phyloP scores from a whole-genome alignment of 2,797 vertebrate genomes.

The Pelodytes ibericus region DNA sequence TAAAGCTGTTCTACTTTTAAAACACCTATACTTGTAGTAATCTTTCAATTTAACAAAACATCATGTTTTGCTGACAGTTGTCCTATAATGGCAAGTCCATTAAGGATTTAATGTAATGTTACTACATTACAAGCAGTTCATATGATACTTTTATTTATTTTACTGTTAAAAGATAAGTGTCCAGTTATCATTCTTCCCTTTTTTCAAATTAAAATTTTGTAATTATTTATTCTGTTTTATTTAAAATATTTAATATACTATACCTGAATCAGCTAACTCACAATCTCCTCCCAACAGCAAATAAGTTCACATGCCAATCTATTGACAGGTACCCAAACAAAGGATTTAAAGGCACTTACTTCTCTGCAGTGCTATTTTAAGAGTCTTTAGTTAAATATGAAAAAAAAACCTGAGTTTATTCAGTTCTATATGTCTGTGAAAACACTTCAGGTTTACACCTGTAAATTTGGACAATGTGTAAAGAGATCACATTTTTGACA shows the following conservation, averaged over 20 bases:
- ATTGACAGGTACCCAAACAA: slow-evolving; percentile 49
- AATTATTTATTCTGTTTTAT: not conserved
- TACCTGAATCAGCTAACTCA: not conserved
- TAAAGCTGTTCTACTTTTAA: no score
- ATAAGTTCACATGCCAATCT: slow-evolving; percentile 49
- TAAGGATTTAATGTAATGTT: no score
- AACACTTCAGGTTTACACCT: slow-evolving; percentile 39
- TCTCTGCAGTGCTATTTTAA: slow-evolving; percentile 15
- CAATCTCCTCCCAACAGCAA: slow-evolving; percentile 1
- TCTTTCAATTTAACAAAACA: no score
- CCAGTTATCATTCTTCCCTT: no score
- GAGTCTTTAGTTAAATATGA: not conserved
- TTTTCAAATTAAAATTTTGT: not conserved
- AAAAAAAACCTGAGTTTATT: slow-evolving; percentile 26
- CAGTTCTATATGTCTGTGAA: slow-evolving; percentile 32
- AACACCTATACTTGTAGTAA: no score
- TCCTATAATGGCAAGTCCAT: no score
- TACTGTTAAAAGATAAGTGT: no score
- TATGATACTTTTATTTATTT: no score
- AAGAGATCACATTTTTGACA: slow-evolving; percentile 45
- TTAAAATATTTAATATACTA: slow-evolving; percentile 23
- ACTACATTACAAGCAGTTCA: no score
- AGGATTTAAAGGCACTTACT: slow-evolving; percentile 52
- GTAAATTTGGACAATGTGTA: slow-evolving; percentile 14
- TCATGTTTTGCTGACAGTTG: no score